Percentiles rank a stretch among this genome's conserved stretches.
These are phyloP conservation scores for Meta bourneti DNA, from an alignment of 2,888 invertebrate genomes.

Conservation along the genomic window DNA sequence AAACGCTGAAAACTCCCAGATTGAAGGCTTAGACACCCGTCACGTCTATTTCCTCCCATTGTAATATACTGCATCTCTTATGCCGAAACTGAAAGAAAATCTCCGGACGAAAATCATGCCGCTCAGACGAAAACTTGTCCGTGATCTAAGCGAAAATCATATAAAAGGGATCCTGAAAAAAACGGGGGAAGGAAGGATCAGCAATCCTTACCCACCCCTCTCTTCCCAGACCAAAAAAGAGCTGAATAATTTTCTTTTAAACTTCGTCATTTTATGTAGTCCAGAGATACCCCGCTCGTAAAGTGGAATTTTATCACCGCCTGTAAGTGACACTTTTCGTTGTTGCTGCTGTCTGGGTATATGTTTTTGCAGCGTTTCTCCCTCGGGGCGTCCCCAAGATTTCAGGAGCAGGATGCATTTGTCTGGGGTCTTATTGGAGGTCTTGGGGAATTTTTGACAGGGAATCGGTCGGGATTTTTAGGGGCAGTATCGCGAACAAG, in stretches of 20 bases:
- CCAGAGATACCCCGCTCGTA: conserved; percentile 8
- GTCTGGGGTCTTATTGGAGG: background rate
- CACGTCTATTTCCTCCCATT: too few relatives aligned
- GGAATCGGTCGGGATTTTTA: too few relatives aligned
- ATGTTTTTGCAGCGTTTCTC: conserved; percentile 15
- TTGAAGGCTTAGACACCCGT: too few relatives aligned
- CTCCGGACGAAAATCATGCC: background rate
- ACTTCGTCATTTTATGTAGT: conserved; percentile 33
- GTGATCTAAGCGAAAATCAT: background rate
- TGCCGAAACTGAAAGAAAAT: background rate
- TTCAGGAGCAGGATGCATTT: too few relatives aligned
- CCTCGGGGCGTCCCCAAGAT: background rate
- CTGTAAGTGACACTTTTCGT: conserved; percentile 42
- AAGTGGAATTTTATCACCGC: conserved; percentile 54
- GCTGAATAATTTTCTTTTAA: conserved; percentile 55
- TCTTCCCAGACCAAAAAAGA: background rate
- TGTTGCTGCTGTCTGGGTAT: conserved; percentile 20
- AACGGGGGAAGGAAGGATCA: background rate
- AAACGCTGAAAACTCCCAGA: too few relatives aligned
- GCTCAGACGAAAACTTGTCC: background rate
- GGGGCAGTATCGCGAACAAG: too few relatives aligned
- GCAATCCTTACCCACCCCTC: background rate
- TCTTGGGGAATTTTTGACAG: background rate
- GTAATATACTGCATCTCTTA: background rate
- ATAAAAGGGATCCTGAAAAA: background rate